These are phyloP conservation scores for Leuciscus idus DNA, from an alignment of 2,113 vertebrate genomes.

Conservation along the genomic window DNA sequence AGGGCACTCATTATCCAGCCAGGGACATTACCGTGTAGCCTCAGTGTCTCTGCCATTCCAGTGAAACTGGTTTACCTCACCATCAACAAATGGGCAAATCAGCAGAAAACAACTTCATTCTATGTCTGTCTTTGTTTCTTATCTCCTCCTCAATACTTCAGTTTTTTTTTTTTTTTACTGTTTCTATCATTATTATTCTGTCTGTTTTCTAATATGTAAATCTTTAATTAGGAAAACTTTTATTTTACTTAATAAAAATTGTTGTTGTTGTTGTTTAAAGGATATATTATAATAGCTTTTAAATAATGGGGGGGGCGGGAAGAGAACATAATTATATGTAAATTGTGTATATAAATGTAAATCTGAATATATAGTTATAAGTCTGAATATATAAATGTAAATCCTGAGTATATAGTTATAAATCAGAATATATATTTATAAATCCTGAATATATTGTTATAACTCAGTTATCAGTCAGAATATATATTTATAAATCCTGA, in stretches of 20 bases:
- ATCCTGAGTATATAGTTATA: no score
- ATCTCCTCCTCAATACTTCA: neutral
- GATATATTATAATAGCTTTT: neutral
- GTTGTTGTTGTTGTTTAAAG: neutral
- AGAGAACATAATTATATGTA: no score
- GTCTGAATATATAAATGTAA: no score
- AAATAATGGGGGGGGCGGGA: no score
- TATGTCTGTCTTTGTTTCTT: neutral
- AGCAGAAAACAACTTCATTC: neutral
- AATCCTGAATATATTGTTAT: no score
- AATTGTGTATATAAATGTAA: no score
- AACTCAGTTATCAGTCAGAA: no score
- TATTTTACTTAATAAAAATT: neutral
- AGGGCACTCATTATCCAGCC: conserved; percentile 58
- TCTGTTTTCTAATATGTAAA: neutral
- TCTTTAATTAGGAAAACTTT: neutral
- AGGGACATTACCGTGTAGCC: conserved; percentile 40
- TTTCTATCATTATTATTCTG: neutral
- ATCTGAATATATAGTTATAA: no score
- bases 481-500: no score
- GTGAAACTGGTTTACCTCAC: conserved; percentile 34
- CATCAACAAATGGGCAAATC: conserved; percentile 27
- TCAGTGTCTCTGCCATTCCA: conserved; percentile 35
- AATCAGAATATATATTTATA: no score
- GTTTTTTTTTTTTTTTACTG: neutral